Percentiles rank a stretch among this genome's conserved stretches.
Conservation (phyloP, 1,140 invertebrate genomes). For the Eubasilissa regina region DNA sequence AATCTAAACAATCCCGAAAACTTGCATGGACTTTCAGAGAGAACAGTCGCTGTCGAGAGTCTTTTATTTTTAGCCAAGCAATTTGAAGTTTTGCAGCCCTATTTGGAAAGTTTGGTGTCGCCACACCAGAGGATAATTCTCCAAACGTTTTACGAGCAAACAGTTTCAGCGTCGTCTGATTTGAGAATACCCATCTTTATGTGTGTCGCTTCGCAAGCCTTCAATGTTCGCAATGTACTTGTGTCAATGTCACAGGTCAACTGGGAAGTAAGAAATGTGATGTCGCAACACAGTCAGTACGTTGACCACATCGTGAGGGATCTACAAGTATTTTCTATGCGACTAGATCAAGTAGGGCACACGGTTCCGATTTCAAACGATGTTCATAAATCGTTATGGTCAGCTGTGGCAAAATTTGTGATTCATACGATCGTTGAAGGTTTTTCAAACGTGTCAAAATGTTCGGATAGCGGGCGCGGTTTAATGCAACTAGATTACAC, state of each 20-base stretch:
- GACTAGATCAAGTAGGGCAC: conserved; percentile 79
- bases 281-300: conserved; percentile 95
- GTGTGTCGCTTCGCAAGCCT: conserved; percentile 82
- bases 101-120: conserved; percentile 83
- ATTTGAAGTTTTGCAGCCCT: conserved; percentile 86
- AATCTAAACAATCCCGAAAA: conserved; percentile 81
- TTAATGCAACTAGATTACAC: conserved; percentile 99
- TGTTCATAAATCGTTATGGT: conserved; percentile 85
- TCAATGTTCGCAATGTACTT: conserved; percentile 87
- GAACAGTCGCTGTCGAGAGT: conserved; percentile 94
- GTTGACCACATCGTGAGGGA: conserved; percentile 84
- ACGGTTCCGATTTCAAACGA: conserved; percentile 81
- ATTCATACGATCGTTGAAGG: conserved; percentile 94
- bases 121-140: conserved; percentile 77
- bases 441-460: conserved; percentile 92
- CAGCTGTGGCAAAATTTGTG: conserved; percentile 87
- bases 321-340: conserved; percentile 84
- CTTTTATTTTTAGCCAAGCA: conserved; percentile 91
- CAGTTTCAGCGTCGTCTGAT: conserved; percentile 80
- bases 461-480: conserved; percentile 95
- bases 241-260: conserved; percentile 92
- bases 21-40: conserved; percentile 86
- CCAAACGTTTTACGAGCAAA: conserved; percentile 86
- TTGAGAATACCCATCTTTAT: conserved; percentile 89
- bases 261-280: conserved; percentile 97